Evolutionary conservation across 2,797 vertebrate genomes (phyloP).

Genomic region (Xyrichtys novacula): DNA sequence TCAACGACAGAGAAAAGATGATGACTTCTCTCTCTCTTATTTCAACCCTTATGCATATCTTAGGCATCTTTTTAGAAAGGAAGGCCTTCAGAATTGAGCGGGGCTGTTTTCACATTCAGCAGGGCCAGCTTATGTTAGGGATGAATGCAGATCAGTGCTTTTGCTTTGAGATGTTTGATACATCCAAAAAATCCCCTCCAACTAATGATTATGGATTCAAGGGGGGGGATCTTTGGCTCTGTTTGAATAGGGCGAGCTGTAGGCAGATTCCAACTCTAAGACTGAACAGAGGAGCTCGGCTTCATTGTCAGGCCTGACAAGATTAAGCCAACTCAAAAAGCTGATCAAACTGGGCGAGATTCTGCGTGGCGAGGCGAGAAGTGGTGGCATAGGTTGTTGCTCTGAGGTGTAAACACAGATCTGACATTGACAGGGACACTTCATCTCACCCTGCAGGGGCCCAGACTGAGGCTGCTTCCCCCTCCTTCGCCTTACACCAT

Average conservation of each 20-base stretch:
- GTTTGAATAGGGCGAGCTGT: slow-evolving; percentile 79
- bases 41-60: slow-evolving; percentile 68
- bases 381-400: slow-evolving; percentile 64
- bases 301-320: slow-evolving; percentile 84
- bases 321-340: slow-evolving; percentile 83
- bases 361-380: slow-evolving; percentile 66
- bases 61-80: slow-evolving; percentile 55
- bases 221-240: slow-evolving; percentile 58
- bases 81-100: slow-evolving; percentile 68
- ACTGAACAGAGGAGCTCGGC: slow-evolving; percentile 83
- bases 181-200: slow-evolving; percentile 74
- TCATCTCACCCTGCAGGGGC: slow-evolving; percentile 55
- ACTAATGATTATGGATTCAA: slow-evolving; percentile 83
- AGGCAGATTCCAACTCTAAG: slow-evolving; percentile 73
- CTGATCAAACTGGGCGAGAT: slow-evolving; percentile 76
- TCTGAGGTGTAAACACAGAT: slow-evolving; percentile 73
- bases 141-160: slow-evolving; percentile 83
- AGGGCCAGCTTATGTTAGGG: slow-evolving; percentile 67
- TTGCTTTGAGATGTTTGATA: slow-evolving; percentile 76
- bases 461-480: slow-evolving; percentile 37
- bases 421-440: slow-evolving; percentile 75
- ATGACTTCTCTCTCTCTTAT: slow-evolving; percentile 68
- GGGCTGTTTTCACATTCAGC: slow-evolving; percentile 77
- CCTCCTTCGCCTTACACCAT: slow-evolving; percentile 15
- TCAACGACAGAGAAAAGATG: slow-evolving; percentile 69